Conservation (phyloP, 1,140 invertebrate species). For the Scaptomyza graminum region DNA sequence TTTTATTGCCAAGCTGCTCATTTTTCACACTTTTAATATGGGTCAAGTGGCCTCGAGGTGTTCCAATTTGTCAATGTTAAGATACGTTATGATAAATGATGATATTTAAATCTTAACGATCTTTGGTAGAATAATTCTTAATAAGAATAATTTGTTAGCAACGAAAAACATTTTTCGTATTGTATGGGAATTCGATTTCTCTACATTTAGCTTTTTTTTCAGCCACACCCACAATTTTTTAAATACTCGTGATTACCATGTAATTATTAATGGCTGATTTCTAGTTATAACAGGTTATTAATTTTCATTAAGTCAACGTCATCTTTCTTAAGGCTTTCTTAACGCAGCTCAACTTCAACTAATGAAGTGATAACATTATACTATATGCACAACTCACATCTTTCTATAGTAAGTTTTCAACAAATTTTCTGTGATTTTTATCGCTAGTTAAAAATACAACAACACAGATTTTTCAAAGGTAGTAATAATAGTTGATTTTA, state of each 20-base stretch:
- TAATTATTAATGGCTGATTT: background rate
- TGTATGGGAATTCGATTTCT: no score
- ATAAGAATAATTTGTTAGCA: no score
- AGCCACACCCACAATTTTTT: no score
- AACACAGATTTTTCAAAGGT: constrained; percentile 56
- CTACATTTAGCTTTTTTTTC: no score
- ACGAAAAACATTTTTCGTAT: no score
- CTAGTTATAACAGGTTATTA: constrained; percentile 2
- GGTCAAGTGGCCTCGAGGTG: constrained; percentile 8
- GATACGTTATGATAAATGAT: no score
- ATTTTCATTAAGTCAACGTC: constrained; percentile 18
- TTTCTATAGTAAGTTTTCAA: constrained; percentile 36
- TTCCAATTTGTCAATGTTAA: constrained; percentile 19
- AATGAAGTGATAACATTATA: constrained; percentile 74
- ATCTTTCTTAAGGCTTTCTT: constrained; percentile 2
- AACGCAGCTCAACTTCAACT: constrained; percentile 12
- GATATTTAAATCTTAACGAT: no score
- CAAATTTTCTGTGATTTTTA: constrained; percentile 76
- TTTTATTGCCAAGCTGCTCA: background rate
- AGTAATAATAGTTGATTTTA: constrained; percentile 59
- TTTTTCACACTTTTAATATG: background rate
- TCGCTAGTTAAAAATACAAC: constrained; percentile 54
- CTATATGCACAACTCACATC: background rate
- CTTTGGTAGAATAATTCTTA: no score
- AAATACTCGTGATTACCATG: no score